phyloP scores from a whole-genome alignment of 2,888 invertebrate genomes.

The Zootermopsis nevadensis region DNA sequence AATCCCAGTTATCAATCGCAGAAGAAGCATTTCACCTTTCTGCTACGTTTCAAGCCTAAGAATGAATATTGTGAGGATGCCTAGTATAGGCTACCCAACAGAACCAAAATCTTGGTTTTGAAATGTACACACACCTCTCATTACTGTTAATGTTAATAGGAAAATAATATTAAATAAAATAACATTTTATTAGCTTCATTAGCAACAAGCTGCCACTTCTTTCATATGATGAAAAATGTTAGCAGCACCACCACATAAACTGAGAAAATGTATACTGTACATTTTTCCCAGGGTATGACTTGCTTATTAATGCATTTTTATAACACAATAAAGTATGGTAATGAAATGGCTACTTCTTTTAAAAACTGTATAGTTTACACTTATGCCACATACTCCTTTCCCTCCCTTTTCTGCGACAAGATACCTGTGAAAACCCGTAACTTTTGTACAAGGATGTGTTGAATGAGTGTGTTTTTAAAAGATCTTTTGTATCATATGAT shows the following conservation, averaged over 20 bases:
- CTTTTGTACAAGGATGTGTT: slow-evolving; percentile 43
- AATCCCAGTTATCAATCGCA: neutral
- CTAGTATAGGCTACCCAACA: slow-evolving; percentile 25
- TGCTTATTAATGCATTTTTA: neutral
- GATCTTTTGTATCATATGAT: neutral
- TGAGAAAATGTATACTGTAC: neutral
- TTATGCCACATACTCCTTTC: neutral
- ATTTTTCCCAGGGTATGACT: slow-evolving; percentile 3
- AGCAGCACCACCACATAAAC: slow-evolving; percentile 22
- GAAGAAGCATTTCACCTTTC: slow-evolving; percentile 13
- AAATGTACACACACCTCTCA: slow-evolving; percentile 18
- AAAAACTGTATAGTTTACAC: neutral
- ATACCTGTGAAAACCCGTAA: slow-evolving; percentile 39
- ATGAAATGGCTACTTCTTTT: neutral
- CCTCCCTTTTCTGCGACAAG: neutral
- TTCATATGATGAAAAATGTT: slow-evolving; percentile 9
- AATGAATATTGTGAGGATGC: slow-evolving; percentile 21
- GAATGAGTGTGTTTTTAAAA: slow-evolving; percentile 27
- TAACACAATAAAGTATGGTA: neutral
- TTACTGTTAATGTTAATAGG: neutral
- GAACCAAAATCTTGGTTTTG: slow-evolving; percentile 27
- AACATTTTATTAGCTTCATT: neutral
- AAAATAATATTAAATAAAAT: slow-evolving; percentile 10
- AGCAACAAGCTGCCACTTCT: slow-evolving; percentile 4
- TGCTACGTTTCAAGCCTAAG: neutral